Percentiles rank a stretch among this genome's conserved stretches.
Conservation (phyloP, 2,797 vertebrate genomes). For the Danionella dracula region DNA sequence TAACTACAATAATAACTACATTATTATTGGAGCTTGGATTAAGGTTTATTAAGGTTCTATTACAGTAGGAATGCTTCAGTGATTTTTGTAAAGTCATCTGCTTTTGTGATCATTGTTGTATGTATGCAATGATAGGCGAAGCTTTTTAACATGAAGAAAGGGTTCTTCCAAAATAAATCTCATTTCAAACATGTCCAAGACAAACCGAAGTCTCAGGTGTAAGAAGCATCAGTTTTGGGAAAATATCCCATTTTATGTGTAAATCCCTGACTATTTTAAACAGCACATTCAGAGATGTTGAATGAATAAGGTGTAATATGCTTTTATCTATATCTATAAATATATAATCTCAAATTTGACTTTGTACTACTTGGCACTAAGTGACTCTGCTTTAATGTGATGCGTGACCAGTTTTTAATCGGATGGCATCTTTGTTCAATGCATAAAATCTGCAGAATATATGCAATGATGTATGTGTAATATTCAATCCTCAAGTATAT, state of each 20-base stretch:
- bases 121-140: too few relatives aligned
- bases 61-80: too few relatives aligned
- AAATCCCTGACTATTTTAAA: constrained; percentile 9
- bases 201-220: too few relatives aligned
- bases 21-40: too few relatives aligned
- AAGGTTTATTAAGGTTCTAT: too few relatives aligned
- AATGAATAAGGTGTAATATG: constrained; percentile 41
- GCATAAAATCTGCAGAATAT: constrained; percentile 78
- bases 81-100: too few relatives aligned
- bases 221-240: too few relatives aligned
- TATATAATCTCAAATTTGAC: constrained; percentile 62
- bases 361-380: constrained; percentile 65
- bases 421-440: constrained; percentile 60
- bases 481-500: constrained; percentile 82
- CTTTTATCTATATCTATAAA: constrained; percentile 40
- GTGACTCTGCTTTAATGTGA: constrained; percentile 72
- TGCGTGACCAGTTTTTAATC: constrained; percentile 55
- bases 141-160: too few relatives aligned
- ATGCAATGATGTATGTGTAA: constrained; percentile 82
- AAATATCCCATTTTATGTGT: background rate
- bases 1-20: too few relatives aligned
- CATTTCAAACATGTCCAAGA: too few relatives aligned
- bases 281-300: constrained; percentile 10
- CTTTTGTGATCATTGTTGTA: too few relatives aligned
- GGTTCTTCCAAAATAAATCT: too few relatives aligned